A percentile compares a stretch with the other conserved stretches of the same genome.
Conservation (phyloP, 53 echinoderm and acorn worm species). For the Paracentrotus lividus region DNA sequence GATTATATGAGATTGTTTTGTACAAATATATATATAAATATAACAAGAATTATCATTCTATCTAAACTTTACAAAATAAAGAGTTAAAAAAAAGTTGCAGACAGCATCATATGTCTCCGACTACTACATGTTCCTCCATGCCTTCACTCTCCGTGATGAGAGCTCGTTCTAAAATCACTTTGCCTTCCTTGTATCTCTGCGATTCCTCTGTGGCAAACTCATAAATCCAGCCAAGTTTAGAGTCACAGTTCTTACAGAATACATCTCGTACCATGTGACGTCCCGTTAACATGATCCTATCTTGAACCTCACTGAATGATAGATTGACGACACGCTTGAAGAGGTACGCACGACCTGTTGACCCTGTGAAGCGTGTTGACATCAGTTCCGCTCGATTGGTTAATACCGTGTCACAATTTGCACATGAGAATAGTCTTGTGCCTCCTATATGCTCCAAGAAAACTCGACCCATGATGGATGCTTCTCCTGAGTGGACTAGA, state of each 20-base stretch:
- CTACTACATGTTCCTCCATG: conserved; percentile 82
- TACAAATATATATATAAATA: conserved; percentile 55
- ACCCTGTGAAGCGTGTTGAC: conserved; percentile 94
- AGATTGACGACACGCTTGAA: conserved; percentile 96
- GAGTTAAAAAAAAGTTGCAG: background rate
- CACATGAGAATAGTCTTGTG: conserved; percentile 92
- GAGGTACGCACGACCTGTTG: conserved; percentile 94
- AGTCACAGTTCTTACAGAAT: conserved; percentile 96
- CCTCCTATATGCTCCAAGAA: conserved; percentile 97
- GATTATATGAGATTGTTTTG: conserved; percentile 19
- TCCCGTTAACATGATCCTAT: conserved; percentile 95
- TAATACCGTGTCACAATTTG: conserved; percentile 95
- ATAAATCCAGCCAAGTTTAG: conserved; percentile 97
- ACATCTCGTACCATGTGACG: conserved; percentile 97
- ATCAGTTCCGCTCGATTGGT: conserved; percentile 96
- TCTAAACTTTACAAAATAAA: conserved; percentile 40
- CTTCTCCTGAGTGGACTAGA: background rate
- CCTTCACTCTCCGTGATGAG: conserved; percentile 97
- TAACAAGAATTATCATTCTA: conserved; percentile 46
- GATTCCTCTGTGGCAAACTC: conserved; percentile 97
- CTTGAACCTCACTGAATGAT: conserved; percentile 94
- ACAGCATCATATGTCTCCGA: conserved; percentile 68
- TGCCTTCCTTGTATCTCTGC: conserved; percentile 97
- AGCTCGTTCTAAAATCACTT: conserved; percentile 92
- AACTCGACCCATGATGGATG: conserved; percentile 84